Evolutionary conservation across 2,888 invertebrate species (phyloP).

Genomic region (Ophonus ardosiacus): DNA sequence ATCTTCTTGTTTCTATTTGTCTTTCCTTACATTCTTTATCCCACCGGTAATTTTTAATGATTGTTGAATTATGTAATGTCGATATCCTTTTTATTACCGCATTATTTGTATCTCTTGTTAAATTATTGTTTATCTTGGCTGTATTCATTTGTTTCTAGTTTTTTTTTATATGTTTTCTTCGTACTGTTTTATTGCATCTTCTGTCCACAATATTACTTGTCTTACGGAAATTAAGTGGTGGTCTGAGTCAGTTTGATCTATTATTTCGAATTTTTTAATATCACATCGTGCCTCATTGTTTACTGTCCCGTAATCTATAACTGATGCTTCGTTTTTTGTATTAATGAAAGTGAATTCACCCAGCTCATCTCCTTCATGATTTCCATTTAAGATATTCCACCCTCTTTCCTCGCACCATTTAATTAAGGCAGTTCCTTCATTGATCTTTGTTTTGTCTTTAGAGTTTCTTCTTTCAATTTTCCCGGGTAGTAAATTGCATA

Average conservation of each 20-base stretch:
- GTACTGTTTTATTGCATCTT: conserved; percentile 4
- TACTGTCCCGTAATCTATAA: neutral
- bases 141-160: neutral
- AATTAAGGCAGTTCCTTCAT: neutral
- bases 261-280: neutral
- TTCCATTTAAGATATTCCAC: no score
- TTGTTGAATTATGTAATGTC: neutral
- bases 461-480: neutral
- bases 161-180: conserved; percentile 6
- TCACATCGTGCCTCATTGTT: conserved; percentile 1
- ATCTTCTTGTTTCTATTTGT: neutral
- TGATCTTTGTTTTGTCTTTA: conserved; percentile 5
- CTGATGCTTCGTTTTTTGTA: neutral
- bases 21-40: conserved; percentile 6
- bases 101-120: neutral
- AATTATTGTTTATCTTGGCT: neutral
- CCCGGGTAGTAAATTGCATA: neutral
- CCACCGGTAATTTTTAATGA: neutral
- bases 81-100: neutral
- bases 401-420: neutral
- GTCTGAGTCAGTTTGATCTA: conserved; percentile 1
- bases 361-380: no score
- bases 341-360: no score
- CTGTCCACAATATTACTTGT: neutral
- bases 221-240: neutral